These are phyloP conservation scores for Galerucella calmariensis DNA, from an alignment of 2,888 invertebrate genomes.

Conservation along the genomic window DNA sequence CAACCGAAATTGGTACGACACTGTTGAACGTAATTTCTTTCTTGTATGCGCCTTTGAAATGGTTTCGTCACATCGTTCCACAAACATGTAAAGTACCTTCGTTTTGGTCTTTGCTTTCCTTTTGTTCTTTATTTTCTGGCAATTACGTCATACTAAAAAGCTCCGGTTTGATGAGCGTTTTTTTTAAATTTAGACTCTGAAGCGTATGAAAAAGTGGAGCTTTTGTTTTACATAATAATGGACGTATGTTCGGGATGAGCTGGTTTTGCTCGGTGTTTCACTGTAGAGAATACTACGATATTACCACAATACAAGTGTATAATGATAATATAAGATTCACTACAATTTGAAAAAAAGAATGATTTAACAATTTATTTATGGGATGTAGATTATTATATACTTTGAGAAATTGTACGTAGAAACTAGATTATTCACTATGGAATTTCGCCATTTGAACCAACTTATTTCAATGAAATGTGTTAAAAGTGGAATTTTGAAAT, in stretches of 20 bases:
- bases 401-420: no score
- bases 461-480: no score
- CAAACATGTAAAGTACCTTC: slow-evolving; percentile 51
- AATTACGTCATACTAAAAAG: slow-evolving; percentile 43
- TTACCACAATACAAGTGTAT: slow-evolving; percentile 40
- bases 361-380: no score
- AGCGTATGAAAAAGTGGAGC: slow-evolving; percentile 27
- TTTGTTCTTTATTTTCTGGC: slow-evolving; percentile 46
- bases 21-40: slow-evolving; percentile 11
- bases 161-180: slow-evolving; percentile 39
- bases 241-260: slow-evolving; percentile 22
- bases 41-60: slow-evolving; percentile 43
- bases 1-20: slow-evolving; percentile 3
- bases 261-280: background rate
- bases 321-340: slow-evolving; percentile 8
- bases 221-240: slow-evolving; percentile 36
- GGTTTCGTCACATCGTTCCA: slow-evolving; percentile 54
- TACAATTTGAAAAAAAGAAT: no score
- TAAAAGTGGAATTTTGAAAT: no score
- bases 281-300: slow-evolving; percentile 2
- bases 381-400: no score
- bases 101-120: slow-evolving; percentile 47
- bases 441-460: no score
- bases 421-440: no score
- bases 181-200: slow-evolving; percentile 33